These are phyloP conservation scores for Taphrorychus bicolor DNA, from an alignment of 2,888 invertebrate genomes.

Conservation along the genomic window DNA sequence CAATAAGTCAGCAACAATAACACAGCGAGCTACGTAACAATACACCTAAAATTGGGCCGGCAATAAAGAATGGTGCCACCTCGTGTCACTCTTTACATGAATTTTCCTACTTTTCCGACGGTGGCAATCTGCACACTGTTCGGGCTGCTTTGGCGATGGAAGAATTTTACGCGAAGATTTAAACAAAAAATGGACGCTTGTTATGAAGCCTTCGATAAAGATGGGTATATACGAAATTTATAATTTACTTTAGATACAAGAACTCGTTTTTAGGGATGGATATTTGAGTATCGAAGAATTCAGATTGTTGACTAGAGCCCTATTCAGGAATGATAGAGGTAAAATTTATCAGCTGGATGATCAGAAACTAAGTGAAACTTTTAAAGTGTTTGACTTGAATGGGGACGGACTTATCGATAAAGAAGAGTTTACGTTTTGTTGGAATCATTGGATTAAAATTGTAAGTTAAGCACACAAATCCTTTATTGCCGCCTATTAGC, in stretches of 20 bases:
- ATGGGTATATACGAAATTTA: constrained; percentile 66
- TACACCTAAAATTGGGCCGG: background rate
- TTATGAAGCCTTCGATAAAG: constrained; percentile 89
- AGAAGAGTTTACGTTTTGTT: constrained; percentile 85
- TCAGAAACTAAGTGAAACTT: constrained; percentile 75
- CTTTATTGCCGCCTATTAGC: background rate
- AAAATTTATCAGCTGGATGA: constrained; percentile 80
- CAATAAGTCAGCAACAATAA: no score
- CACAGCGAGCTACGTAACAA: background rate
- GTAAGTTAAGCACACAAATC: constrained; percentile 64
- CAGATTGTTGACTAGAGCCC: constrained; percentile 79
- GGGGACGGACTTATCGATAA: constrained; percentile 78
- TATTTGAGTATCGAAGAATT: constrained; percentile 80
- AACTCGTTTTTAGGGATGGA: constrained; percentile 80
- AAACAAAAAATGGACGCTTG: constrained; percentile 85
- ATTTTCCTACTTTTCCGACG: constrained; percentile 28
- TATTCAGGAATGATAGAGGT: constrained; percentile 86
- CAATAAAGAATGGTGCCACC: constrained; percentile 25
- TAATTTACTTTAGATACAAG: no score
- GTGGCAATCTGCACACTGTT: constrained; percentile 26
- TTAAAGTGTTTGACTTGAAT: constrained; percentile 82
- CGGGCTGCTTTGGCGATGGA: constrained; percentile 3
- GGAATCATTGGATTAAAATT: constrained; percentile 92
- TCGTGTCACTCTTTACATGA: constrained; percentile 31
- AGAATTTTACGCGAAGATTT: constrained; percentile 10